phyloP scores from a whole-genome alignment of 2,797 vertebrate species.

The Erithacus rubecula region DNA sequence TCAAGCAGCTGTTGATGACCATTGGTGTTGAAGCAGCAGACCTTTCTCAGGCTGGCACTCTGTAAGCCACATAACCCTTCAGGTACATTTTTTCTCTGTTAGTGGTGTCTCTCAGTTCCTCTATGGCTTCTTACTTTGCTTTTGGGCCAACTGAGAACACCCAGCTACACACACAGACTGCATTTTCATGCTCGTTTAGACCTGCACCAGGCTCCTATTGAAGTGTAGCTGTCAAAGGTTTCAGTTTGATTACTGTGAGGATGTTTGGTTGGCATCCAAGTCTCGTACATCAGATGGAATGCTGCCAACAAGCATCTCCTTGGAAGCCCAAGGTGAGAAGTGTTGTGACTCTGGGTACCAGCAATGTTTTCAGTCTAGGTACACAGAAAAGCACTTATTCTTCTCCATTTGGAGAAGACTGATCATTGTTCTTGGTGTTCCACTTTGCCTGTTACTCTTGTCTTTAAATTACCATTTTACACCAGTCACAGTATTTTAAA shows the following conservation, averaged over 20 bases:
- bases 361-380: neutral
- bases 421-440: neutral
- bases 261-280: neutral
- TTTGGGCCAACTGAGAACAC: neutral
- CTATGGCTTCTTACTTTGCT: neutral
- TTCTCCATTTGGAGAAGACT: neutral
- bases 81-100: neutral
- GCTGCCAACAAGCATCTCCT: neutral
- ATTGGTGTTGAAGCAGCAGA: neutral
- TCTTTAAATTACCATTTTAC: neutral
- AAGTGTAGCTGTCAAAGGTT: neutral
- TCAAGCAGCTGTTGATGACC: fast-evolving
- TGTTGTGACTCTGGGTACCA: neutral
- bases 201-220: neutral
- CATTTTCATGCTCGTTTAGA: neutral
- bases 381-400: neutral
- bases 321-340: neutral
- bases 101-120: neutral
- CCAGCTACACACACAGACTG: neutral
- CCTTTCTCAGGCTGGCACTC: neutral
- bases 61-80: neutral
- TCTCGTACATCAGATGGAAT: neutral
- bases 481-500: neutral
- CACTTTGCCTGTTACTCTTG: neutral
- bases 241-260: neutral